Conservation (phyloP, 2,113 vertebrate species). For the Catharus bicknelli region DNA sequence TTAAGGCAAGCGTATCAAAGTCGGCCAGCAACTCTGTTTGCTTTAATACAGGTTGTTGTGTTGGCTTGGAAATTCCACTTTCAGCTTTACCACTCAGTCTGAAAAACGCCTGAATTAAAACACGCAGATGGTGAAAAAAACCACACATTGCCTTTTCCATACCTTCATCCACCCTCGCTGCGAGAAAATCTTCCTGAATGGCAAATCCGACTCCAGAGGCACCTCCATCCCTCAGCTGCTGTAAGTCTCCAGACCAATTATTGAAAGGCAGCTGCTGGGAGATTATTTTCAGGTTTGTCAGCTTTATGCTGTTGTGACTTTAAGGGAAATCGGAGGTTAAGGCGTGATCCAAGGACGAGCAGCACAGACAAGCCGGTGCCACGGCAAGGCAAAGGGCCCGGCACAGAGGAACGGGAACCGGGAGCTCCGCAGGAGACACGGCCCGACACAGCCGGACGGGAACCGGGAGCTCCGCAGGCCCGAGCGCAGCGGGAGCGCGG, state of each 20-base stretch:
- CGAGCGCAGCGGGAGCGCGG: fast-evolving
- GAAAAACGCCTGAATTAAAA: background rate
- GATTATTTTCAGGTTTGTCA: background rate
- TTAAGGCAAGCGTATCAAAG: background rate
- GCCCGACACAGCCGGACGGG: no score
- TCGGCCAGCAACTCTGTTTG: background rate
- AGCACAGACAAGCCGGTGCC: no score
- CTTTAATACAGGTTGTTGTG: background rate
- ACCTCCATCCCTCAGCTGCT: background rate
- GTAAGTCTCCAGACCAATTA: background rate
- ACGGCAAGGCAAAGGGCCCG: no score
- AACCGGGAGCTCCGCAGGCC: background rate
- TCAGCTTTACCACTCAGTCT: background rate
- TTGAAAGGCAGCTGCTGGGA: background rate
- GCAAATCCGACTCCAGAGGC: background rate
- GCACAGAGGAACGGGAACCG: background rate
- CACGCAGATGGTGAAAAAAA: background rate
- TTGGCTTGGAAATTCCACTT: background rate
- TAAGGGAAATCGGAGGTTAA: fast-evolving
- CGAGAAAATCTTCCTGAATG: background rate
- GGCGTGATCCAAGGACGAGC: no score
- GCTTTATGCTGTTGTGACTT: background rate
- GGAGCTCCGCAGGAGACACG: no score
- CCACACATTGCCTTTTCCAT: background rate
- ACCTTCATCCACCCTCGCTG: background rate